Percentiles rank a stretch among this genome's conserved stretches.
These are phyloP conservation scores for Pseudachorutes palmiensis DNA, from an alignment of 1,140 invertebrate genomes.

Conservation along the genomic window DNA sequence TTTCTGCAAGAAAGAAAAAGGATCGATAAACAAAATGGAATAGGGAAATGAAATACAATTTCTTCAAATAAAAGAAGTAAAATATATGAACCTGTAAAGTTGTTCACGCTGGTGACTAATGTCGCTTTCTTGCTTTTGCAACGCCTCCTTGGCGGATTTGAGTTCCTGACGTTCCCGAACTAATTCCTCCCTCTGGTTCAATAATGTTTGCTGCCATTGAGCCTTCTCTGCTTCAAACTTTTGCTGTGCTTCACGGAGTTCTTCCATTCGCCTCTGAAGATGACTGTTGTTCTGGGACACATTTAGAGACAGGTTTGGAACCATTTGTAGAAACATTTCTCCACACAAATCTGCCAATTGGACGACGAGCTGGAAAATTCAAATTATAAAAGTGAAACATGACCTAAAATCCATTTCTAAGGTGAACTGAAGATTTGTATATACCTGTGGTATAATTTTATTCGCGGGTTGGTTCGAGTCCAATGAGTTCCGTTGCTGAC, in stretches of 20 bases:
- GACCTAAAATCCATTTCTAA: slow-evolving; percentile 3
- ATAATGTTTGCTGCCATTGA: slow-evolving; percentile 27
- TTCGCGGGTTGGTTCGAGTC: slow-evolving; percentile 17
- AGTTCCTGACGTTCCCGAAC: slow-evolving; percentile 24
- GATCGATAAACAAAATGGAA: too few relatives aligned
- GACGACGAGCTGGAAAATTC: slow-evolving; percentile 28
- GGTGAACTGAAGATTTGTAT: background rate
- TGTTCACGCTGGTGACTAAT: slow-evolving; percentile 76
- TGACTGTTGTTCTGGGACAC: slow-evolving; percentile 30
- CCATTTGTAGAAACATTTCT: slow-evolving; percentile 36
- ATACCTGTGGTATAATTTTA: slow-evolving; percentile 23
- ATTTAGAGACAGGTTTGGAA: slow-evolving; percentile 31
- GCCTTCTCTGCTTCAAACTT: slow-evolving; percentile 35
- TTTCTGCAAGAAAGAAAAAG: slow-evolving; percentile 29
- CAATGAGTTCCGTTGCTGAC: slow-evolving; percentile 38
- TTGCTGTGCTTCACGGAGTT: slow-evolving; percentile 34
- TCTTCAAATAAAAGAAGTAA: too few relatives aligned
- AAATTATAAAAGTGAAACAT: slow-evolving; percentile 11
- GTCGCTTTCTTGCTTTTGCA: slow-evolving; percentile 60
- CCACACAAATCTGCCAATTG: slow-evolving; percentile 36
- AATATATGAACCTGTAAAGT: slow-evolving; percentile 66
- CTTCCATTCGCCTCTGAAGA: slow-evolving; percentile 33
- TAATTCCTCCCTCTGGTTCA: slow-evolving; percentile 28
- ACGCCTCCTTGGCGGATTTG: slow-evolving; percentile 13
- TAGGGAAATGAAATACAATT: too few relatives aligned